Percentiles rank a stretch among this genome's conserved stretches.
These are phyloP conservation scores for Hymenopus coronatus DNA, from an alignment of 2,888 invertebrate species.

Conservation along the genomic window DNA sequence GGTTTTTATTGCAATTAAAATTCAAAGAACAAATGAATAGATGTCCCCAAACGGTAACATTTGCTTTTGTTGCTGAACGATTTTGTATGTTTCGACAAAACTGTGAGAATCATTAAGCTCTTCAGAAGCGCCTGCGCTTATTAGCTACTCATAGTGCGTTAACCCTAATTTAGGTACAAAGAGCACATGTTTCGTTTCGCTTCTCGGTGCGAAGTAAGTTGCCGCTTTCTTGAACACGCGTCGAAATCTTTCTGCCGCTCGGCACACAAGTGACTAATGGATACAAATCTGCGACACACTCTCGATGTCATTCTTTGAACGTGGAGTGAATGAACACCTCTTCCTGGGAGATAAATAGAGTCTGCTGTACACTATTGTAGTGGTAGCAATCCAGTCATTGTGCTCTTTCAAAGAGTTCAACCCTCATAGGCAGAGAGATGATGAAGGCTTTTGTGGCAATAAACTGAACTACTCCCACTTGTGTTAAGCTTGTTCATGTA, in stretches of 20 bases:
- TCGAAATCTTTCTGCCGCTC: not conserved
- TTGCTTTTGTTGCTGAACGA: not conserved
- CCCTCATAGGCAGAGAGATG: not conserved
- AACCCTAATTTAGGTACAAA: not conserved
- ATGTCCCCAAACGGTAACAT: not conserved
- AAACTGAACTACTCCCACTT: not conserved
- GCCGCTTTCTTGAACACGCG: not conserved
- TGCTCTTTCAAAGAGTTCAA: not conserved
- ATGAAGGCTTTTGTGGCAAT: not conserved
- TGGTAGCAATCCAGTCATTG: not conserved
- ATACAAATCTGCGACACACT: not conserved
- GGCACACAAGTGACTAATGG: not conserved
- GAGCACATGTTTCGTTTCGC: not conserved
- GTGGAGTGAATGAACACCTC: not conserved
- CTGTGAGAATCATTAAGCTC: not conserved
- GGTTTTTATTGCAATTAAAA: too few species aligned
- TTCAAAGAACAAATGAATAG: too few species aligned
- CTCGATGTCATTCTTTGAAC: not conserved
- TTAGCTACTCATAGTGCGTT: not conserved
- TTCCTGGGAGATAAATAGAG: not conserved
- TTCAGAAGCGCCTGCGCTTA: not conserved
- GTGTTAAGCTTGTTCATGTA: not conserved
- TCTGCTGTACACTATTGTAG: not conserved
- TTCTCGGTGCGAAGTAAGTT: not conserved
- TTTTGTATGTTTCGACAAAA: not conserved